A percentile compares a stretch with the other conserved stretches of the same genome.
Conservation (phyloP, 2,888 invertebrate species). For the Sarcophaga subvicina region DNA sequence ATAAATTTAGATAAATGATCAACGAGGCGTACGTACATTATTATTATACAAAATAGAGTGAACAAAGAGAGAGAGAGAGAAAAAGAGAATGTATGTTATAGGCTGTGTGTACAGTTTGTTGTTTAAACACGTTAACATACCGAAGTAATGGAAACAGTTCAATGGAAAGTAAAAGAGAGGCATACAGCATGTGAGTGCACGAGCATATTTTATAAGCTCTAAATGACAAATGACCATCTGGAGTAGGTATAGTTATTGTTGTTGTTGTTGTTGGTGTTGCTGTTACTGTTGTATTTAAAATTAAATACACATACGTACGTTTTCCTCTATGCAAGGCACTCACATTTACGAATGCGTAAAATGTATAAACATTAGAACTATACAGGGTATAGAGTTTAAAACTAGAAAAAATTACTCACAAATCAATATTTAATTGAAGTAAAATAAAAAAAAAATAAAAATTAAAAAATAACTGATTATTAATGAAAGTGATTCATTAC, state of each 20-base stretch:
- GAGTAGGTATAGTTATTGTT: not conserved
- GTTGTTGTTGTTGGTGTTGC: no score
- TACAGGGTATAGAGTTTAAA: not conserved
- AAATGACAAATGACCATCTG: conserved; percentile 49
- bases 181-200: no score
- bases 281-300: not conserved
- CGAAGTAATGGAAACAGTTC: no score
- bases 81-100: not conserved
- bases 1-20: conserved; percentile 54
- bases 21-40: conserved; percentile 40
- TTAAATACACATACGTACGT: not conserved
- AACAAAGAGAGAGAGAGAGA: not conserved
- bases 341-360: conserved; percentile 3
- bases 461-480: no score
- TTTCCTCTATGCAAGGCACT: not conserved
- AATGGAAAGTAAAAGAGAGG: no score
- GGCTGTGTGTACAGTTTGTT: no score
- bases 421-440: no score
- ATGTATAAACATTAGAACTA: conserved; percentile 9
- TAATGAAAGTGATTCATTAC: no score
- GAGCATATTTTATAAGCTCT: conserved; percentile 16
- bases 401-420: no score
- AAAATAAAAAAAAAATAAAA: no score
- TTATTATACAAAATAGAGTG: conserved; percentile 17
- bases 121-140: no score